Evolutionary conservation across 30 jellyfish, hydroid and myxozoan genomes (phyloP), one percentile per base, ranked within the genome.

Genomic region (Chironex yamaguchii): DNA sequence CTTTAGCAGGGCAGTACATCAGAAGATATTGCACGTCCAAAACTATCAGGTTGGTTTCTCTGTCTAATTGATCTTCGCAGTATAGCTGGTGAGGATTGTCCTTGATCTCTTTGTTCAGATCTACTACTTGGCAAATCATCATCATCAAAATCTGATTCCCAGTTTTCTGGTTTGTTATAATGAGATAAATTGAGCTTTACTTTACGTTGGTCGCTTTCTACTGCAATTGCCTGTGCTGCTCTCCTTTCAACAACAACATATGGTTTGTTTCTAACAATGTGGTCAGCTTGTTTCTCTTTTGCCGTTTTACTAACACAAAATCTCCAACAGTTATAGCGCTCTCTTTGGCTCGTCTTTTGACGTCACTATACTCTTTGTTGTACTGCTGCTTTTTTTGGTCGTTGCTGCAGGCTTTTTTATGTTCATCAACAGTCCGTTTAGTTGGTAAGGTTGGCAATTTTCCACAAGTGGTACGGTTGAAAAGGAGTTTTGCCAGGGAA

Each of bases 21-120:
- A n/a, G n/a, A n/a, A n/a, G n/a, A n/a, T n/a, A n/a, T n/a, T n/a
- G n/a, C n/a, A n/a, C n/a, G n/a, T n/a, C n/a, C n/a, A n/a, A n/a
- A n/a, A n/a, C n/a, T n/a, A n/a, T n/a, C n/a, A n/a, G n/a, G n/a
- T n/a, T 23, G 13, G 33, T 21, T 68, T 28, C 36, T 68, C 72
- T 68, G 82, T 68, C 82, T 68, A 17, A 66, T 68, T 68, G 82
- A 68, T 68, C 82, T 68, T 22, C 82, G 82, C 67, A 68, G 25
- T 14, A 33, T 68, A 63, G 3, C 31, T 33, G 82, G 82, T 68
- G 67, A 33, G n/a, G n/a, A n/a, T n/a, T n/a, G n/a, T n/a, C n/a
- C n/a, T n/a, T 68, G 82, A 2, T 68, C 82, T 68, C 67, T 68
- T 29, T 68, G 82, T 68, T 33, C 82, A 68, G 82, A 29, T 22